phyloP scores from a whole-genome alignment of 2,113 vertebrate species.

The Pelusios castaneus region DNA sequence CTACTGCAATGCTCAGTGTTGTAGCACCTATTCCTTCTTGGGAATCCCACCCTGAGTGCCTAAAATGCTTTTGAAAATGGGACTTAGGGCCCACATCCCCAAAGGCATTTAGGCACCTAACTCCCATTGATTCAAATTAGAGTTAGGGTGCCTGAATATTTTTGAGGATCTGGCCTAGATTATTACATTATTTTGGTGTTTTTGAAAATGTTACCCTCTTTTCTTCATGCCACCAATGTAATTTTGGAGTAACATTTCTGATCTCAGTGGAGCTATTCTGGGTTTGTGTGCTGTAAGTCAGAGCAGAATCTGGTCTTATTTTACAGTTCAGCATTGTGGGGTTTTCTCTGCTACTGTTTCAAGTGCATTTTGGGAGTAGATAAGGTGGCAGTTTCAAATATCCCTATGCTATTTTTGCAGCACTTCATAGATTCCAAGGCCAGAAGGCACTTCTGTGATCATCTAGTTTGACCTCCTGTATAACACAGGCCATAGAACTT shows the following conservation, averaged over 20 bases:
- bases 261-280: neutral
- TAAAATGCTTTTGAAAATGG: neutral
- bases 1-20: neutral
- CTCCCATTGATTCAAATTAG: neutral
- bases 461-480: neutral
- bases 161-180: neutral
- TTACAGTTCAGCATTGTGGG: neutral
- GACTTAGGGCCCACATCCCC: neutral
- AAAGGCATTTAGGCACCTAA: neutral
- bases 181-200: neutral
- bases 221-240: neutral
- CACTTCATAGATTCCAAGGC: neutral
- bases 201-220: neutral
- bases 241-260: neutral
- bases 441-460: neutral
- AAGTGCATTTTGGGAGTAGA: slow-evolving; percentile 32
- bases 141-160: neutral
- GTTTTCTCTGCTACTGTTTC: neutral
- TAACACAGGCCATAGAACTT: neutral
- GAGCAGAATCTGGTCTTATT: neutral
- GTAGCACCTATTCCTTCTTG: neutral
- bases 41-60: neutral
- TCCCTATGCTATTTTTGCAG: slow-evolving; percentile 54
- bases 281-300: neutral
- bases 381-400: slow-evolving; percentile 37